Evolutionary conservation across 2,797 vertebrate genomes (phyloP).

Genomic region (Leucoraja ocellata): DNA sequence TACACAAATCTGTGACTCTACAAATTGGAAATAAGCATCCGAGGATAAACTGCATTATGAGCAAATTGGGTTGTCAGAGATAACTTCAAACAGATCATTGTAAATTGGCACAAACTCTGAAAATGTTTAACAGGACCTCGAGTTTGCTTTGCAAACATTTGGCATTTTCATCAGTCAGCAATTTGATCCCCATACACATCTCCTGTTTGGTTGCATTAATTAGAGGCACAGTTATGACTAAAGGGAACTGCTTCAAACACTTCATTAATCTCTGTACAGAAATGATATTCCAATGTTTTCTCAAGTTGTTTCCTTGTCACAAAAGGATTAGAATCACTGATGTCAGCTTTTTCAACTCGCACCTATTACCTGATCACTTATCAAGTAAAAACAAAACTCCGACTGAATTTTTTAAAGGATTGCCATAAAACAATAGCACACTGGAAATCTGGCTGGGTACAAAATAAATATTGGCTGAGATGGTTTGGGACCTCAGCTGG

Average conservation of each 20-base stretch:
- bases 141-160: neutral
- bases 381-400: neutral
- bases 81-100: neutral
- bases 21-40: neutral
- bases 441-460: neutral
- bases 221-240: neutral
- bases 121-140: neutral
- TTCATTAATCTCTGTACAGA: neutral
- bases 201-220: neutral
- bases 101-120: neutral
- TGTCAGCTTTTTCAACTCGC: neutral
- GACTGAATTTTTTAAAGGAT: neutral
- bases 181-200: neutral
- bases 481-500: conserved; percentile 20
- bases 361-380: neutral
- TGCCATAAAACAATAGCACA: neutral
- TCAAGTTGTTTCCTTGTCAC: neutral
- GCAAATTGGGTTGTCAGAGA: neutral
- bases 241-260: neutral
- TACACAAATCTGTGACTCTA: too few species aligned
- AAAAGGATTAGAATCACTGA: neutral
- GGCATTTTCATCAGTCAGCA: neutral
- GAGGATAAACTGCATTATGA: neutral
- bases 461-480: neutral
- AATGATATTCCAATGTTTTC: neutral